Evolutionary conservation across 2,113 vertebrate genomes (phyloP).

Genomic region (Sphyrna mokarran): DNA sequence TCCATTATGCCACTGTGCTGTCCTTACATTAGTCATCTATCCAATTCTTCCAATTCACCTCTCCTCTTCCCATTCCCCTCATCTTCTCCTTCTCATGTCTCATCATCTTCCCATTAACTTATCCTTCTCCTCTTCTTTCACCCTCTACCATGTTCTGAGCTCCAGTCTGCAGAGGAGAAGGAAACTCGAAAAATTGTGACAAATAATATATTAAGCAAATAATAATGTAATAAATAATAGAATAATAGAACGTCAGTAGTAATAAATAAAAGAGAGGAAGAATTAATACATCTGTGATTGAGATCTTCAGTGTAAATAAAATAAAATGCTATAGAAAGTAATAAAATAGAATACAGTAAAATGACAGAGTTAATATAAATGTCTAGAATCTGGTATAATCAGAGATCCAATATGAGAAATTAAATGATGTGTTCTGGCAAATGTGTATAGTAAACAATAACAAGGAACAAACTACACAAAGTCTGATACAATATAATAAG

Average conservation of each 20-base stretch:
- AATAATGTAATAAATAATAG: background rate
- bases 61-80: background rate
- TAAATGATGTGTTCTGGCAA: background rate
- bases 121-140: background rate
- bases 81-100: background rate
- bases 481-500: background rate
- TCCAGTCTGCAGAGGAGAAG: too few relatives aligned
- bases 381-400: background rate
- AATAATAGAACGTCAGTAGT: background rate
- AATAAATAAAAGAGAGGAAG: background rate
- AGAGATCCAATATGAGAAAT: background rate
- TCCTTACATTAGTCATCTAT: too few relatives aligned
- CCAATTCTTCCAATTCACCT: background rate
- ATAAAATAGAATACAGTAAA: background rate
- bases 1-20: too few relatives aligned
- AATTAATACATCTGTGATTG: background rate
- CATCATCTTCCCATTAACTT: background rate
- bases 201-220: background rate
- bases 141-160: background rate
- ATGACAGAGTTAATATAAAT: background rate
- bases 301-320: constrained; percentile 8
- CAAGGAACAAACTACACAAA: background rate
- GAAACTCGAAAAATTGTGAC: background rate
- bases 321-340: background rate
- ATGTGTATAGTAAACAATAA: background rate